A percentile compares a stretch with the other conserved stretches of the same genome.
phyloP scores from a whole-genome alignment of 2,797 vertebrate species.

The Sebastes reedi region DNA sequence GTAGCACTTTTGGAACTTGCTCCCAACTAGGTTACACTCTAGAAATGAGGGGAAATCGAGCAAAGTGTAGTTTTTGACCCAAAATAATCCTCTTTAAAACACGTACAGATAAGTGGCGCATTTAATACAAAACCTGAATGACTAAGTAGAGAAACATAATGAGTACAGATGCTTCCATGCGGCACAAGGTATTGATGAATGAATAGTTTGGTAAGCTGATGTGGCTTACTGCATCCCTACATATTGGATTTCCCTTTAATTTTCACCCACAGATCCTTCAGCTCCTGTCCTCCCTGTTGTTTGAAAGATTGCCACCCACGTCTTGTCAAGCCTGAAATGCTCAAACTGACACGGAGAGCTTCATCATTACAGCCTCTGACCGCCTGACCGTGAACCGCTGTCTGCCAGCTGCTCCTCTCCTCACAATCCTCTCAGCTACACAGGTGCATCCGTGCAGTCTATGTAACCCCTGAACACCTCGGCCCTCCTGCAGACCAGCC shows the following conservation, averaged over 20 bases:
- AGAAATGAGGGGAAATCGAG: not conserved
- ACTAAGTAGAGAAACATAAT: not conserved
- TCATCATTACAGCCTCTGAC: conserved; percentile 55
- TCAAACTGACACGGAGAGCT: conserved; percentile 40
- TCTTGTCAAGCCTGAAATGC: conserved; percentile 37
- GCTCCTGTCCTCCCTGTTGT: not conserved
- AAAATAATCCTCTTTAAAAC: not conserved
- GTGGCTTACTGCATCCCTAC: not conserved
- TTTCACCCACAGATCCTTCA: not conserved
- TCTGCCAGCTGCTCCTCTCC: conserved; percentile 66
- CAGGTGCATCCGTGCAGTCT: conserved; percentile 12
- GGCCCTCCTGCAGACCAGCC: conserved; percentile 19
- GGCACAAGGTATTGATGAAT: not conserved
- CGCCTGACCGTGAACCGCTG: conserved; percentile 22
- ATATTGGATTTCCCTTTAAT: not conserved
- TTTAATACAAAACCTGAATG: not conserved
- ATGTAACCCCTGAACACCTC: conserved; percentile 35
- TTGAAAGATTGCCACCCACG: conserved; percentile 25
- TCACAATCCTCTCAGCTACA: conserved; percentile 23
- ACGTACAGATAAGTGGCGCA: not conserved
- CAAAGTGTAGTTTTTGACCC: not conserved
- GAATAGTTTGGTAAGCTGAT: not conserved
- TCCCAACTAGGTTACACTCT: not conserved
- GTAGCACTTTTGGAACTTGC: not conserved
- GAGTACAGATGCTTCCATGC: not conserved